phyloP scores from a whole-genome alignment of 2,113 vertebrate genomes.

The Periophthalmodon schlosseri region DNA sequence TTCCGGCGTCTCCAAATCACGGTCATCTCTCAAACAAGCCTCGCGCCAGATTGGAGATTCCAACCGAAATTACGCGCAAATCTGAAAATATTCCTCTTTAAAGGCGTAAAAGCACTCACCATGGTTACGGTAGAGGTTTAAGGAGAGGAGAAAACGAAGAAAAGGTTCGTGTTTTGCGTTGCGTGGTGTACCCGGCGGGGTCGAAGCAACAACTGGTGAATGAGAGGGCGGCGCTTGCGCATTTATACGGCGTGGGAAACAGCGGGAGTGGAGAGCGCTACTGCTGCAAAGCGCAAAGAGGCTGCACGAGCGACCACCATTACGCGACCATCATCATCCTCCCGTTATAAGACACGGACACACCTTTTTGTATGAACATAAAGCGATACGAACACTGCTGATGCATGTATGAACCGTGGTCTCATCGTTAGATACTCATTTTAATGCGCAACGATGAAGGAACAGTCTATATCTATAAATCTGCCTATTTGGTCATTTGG shows the following conservation, averaged over 20 bases:
- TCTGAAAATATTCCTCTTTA: no score
- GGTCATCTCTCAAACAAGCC: background rate
- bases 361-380: no score
- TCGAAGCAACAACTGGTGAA: conserved; percentile 74
- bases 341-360: background rate
- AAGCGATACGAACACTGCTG: no score
- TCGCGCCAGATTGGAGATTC: background rate
- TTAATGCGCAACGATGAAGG: no score
- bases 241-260: conserved; percentile 55
- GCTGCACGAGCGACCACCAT: background rate
- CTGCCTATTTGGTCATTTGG: no score
- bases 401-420: no score
- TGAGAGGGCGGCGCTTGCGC: conserved; percentile 55
- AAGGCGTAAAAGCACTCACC: conserved; percentile 60
- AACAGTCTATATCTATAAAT: no score
- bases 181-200: conserved; percentile 70
- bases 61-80: background rate
- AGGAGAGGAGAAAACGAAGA: conserved; percentile 34
- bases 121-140: conserved; percentile 57
- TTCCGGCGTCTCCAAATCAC: background rate
- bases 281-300: background rate
- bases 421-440: no score
- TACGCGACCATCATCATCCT: background rate
- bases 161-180: conserved; percentile 54
- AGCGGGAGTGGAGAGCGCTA: conserved; percentile 16